Evolutionary conservation across 2,888 invertebrate species (phyloP).

Genomic region (Morpho achilles): DNA sequence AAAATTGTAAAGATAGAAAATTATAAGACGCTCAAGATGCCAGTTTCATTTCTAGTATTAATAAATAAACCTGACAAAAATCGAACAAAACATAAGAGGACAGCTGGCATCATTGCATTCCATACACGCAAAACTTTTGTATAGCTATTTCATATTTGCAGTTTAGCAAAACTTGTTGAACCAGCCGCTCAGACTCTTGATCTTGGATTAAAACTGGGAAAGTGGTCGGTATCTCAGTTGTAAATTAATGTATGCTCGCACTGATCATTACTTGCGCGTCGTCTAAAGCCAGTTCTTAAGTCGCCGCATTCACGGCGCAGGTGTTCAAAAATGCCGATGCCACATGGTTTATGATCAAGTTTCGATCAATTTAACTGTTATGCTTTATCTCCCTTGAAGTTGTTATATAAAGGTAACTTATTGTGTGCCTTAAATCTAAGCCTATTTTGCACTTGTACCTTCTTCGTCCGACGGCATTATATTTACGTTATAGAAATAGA

Average conservation of each 20-base stretch:
- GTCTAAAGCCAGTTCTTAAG: slow-evolving; percentile 26
- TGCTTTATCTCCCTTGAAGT: neutral
- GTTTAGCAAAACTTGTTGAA: slow-evolving; percentile 20
- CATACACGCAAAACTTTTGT: slow-evolving; percentile 51
- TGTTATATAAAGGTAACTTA: no score
- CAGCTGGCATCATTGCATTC: slow-evolving; percentile 56
- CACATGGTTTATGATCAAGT: slow-evolving; percentile 18
- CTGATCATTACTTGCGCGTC: slow-evolving; percentile 16
- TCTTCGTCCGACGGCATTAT: no score
- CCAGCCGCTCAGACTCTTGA: slow-evolving; percentile 20
- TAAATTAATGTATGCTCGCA: slow-evolving; percentile 21
- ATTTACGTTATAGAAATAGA: no score
- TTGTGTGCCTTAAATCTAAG: no score
- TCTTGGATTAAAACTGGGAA: slow-evolving; percentile 26
- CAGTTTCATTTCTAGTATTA: slow-evolving; percentile 26
- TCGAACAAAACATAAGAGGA: slow-evolving; percentile 42
- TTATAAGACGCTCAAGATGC: slow-evolving; percentile 24
- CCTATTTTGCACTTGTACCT: no score
- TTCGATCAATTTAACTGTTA: slow-evolving; percentile 14
- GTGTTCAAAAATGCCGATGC: slow-evolving; percentile 28
- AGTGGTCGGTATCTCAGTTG: slow-evolving; percentile 23
- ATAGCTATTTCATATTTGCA: slow-evolving; percentile 25
- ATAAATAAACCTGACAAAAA: slow-evolving; percentile 42
- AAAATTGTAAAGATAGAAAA: neutral
- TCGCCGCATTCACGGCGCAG: slow-evolving; percentile 27